phyloP scores from a whole-genome alignment of 1,140 invertebrate genomes.

The Elymnias hypermnestra region DNA sequence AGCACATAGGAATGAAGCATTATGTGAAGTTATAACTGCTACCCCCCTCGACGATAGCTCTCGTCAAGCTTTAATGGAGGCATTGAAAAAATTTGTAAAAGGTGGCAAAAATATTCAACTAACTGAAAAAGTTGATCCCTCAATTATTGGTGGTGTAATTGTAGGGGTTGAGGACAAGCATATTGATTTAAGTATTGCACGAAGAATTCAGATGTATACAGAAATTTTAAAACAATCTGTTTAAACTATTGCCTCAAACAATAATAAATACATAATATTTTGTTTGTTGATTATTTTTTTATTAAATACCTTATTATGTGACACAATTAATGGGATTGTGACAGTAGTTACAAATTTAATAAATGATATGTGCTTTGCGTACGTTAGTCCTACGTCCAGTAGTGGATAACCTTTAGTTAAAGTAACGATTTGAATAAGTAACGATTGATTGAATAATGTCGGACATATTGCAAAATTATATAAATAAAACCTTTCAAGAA shows the following conservation, averaged over 20 bases:
- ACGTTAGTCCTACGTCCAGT: too few species aligned
- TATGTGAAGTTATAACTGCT: slow-evolving; percentile 61
- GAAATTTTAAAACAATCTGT: slow-evolving; percentile 47
- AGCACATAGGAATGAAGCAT: slow-evolving; percentile 54
- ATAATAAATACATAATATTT: too few species aligned
- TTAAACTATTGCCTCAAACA: slow-evolving; percentile 24
- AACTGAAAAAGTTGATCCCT: slow-evolving; percentile 50
- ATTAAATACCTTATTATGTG: too few species aligned
- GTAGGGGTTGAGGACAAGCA: slow-evolving; percentile 59
- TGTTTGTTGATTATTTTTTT: too few species aligned
- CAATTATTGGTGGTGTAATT: slow-evolving; percentile 56
- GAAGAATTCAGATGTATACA: slow-evolving; percentile 55
- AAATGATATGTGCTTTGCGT: too few species aligned
- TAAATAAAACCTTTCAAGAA: too few species aligned
- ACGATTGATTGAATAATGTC: too few species aligned
- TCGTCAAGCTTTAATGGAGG: slow-evolving; percentile 35
- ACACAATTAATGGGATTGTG: too few species aligned
- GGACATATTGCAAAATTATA: too few species aligned
- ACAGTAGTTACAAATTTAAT: too few species aligned
- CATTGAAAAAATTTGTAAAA: slow-evolving; percentile 45
- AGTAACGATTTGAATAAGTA: too few species aligned
- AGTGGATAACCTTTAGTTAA: too few species aligned
- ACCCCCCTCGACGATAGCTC: slow-evolving; percentile 41
- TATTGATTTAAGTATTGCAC: slow-evolving; percentile 54
- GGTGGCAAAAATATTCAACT: slow-evolving; percentile 48